Conservation (phyloP, 2,888 invertebrate genomes). For the Drosophila pseudotakahashii region DNA sequence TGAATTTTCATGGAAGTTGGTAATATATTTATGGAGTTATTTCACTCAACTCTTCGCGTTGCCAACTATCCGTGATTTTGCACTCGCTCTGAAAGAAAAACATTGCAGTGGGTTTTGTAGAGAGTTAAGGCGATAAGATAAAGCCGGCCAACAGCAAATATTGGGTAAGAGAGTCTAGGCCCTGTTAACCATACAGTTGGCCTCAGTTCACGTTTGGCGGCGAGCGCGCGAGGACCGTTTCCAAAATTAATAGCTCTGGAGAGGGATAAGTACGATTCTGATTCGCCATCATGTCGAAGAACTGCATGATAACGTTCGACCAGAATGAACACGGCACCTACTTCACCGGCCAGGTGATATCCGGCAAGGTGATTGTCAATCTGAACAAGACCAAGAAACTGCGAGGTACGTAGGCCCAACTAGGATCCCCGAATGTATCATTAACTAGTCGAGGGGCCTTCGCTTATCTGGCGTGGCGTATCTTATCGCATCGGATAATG, state of each 20-base stretch:
- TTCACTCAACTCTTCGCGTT: slow-evolving; percentile 22
- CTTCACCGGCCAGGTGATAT: slow-evolving; percentile 82
- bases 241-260: background rate
- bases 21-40: background rate
- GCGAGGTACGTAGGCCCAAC: slow-evolving; percentile 70
- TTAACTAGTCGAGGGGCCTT: background rate
- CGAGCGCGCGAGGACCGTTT: slow-evolving; percentile 49
- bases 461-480: slow-evolving; percentile 36
- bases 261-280: background rate
- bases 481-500: slow-evolving; percentile 52
- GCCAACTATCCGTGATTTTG: slow-evolving; percentile 14
- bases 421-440: background rate
- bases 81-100: slow-evolving; percentile 5
- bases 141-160: slow-evolving; percentile 15
- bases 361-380: slow-evolving; percentile 80
- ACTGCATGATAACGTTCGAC: slow-evolving; percentile 85
- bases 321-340: slow-evolving; percentile 87
- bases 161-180: slow-evolving; percentile 11
- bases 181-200: slow-evolving; percentile 7
- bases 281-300: slow-evolving; percentile 68
- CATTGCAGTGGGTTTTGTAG: slow-evolving; percentile 34
- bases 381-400: slow-evolving; percentile 81
- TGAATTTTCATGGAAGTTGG: background rate
- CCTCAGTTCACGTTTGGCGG: slow-evolving; percentile 55
- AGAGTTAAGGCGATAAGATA: slow-evolving; percentile 37